Evolutionary conservation across 2,888 invertebrate species (phyloP).

Genomic region (Eledone cirrhosa): DNA sequence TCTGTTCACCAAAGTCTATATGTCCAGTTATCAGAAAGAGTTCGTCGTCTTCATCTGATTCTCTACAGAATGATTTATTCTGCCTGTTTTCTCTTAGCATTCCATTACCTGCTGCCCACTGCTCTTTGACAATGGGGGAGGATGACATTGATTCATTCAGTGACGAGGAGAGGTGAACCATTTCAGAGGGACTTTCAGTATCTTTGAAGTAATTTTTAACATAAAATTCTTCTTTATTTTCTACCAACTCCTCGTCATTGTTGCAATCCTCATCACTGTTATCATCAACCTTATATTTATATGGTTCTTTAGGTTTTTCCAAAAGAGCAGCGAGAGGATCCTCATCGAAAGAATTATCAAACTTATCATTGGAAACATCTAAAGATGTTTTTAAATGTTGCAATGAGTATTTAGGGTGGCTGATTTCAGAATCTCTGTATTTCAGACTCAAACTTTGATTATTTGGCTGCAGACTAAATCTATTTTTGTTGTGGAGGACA

Average conservation of each 20-base stretch:
- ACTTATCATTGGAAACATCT: not conserved
- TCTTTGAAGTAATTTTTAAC: not conserved
- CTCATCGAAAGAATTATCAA: not conserved
- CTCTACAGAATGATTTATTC: not conserved
- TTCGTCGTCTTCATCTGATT: constrained; percentile 11
- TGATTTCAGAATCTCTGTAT: not conserved
- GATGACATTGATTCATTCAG: not conserved
- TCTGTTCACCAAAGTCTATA: constrained; percentile 21
- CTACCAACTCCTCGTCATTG: not conserved
- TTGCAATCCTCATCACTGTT: not conserved
- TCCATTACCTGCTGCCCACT: not conserved
- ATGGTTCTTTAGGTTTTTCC: not conserved
- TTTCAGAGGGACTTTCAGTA: not conserved
- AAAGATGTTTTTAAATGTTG: not conserved
- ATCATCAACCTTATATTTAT: too few relatives aligned
- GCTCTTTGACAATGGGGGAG: not conserved
- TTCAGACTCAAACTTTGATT: not conserved
- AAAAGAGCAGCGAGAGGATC: not conserved
- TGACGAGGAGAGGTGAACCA: not conserved
- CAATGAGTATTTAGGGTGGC: not conserved
- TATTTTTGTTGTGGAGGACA: not conserved
- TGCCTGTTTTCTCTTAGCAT: not conserved
- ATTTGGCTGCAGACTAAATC: not conserved
- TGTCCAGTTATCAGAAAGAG: constrained; percentile 27
- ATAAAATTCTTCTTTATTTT: not conserved